These are phyloP conservation scores for Wiebesia pumilae DNA, from an alignment of 1,140 invertebrate genomes.

Conservation along the genomic window DNA sequence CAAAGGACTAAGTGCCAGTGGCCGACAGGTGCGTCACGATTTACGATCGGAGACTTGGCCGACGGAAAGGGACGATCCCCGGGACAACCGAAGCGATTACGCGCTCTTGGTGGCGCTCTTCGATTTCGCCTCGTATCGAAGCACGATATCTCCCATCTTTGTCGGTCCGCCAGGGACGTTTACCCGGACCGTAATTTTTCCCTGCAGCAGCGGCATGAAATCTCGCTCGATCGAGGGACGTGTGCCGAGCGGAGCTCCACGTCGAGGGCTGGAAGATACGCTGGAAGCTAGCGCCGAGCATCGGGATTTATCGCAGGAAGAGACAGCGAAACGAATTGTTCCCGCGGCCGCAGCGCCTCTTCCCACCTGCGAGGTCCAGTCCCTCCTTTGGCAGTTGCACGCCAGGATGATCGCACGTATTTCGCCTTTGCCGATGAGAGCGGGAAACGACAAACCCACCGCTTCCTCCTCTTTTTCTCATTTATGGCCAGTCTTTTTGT, in stretches of 20 bases:
- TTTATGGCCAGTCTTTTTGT: constrained; percentile 1
- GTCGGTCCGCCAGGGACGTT: constrained; percentile 5
- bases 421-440: constrained; percentile 50
- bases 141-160: constrained; percentile 37
- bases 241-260: constrained; percentile 33
- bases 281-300: constrained; percentile 54
- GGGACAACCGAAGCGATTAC: constrained; percentile 35
- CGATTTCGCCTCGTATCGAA: constrained; percentile 36
- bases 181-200: constrained; percentile 28
- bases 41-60: too few species aligned
- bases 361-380: constrained; percentile 50
- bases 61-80: too few species aligned
- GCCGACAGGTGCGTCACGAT: too few species aligned
- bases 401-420: constrained; percentile 53
- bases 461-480: neutral
- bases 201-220: constrained; percentile 17
- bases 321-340: constrained; percentile 68
- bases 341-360: constrained; percentile 56
- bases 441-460: neutral
- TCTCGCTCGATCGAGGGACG: constrained; percentile 41
- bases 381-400: constrained; percentile 48
- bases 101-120: neutral
- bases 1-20: too few species aligned
- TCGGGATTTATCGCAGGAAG: constrained; percentile 66
- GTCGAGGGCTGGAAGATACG: constrained; percentile 36